phyloP scores from a whole-genome alignment of 2,797 vertebrate genomes.

The Pelobates cultripes region DNA sequence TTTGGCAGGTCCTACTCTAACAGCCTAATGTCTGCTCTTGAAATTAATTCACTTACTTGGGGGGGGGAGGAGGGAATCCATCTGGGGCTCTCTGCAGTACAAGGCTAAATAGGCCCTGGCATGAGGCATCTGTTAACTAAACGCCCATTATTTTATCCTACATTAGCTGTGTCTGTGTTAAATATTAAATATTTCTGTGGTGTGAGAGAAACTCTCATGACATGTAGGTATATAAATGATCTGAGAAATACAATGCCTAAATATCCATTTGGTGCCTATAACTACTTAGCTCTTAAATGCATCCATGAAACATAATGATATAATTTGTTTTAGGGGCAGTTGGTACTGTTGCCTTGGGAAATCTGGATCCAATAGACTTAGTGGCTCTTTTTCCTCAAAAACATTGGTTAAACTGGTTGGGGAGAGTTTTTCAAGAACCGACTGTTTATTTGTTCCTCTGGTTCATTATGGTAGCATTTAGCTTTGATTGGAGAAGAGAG shows the following conservation, averaged over 20 bases:
- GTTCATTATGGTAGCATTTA: background rate
- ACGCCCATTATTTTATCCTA: no score
- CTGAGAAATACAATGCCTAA: background rate
- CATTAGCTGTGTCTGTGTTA: no score
- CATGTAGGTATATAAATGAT: conserved; percentile 7
- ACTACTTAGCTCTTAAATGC: conserved; percentile 5
- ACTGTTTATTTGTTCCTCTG: background rate
- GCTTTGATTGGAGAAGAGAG: background rate
- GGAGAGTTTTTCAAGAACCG: background rate
- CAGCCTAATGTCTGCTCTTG: no score
- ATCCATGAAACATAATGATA: background rate
- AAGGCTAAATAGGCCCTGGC: no score
- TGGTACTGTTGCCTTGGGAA: background rate
- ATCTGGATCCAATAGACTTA: background rate
- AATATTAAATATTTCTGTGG: background rate
- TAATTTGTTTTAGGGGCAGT: conserved; percentile 12
- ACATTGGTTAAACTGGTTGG: background rate
- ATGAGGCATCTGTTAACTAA: no score
- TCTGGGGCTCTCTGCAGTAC: no score
- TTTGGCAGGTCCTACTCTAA: no score
- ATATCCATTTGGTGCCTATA: background rate
- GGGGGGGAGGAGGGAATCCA: no score
- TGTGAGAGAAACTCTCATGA: background rate
- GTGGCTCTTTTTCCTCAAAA: background rate
- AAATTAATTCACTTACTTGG: no score